A percentile compares a stretch with the other conserved stretches of the same genome.
These are phyloP conservation scores for Pseudococcus jackbeardsleyi DNA, from an alignment of 2,888 invertebrate genomes.

Conservation along the genomic window DNA sequence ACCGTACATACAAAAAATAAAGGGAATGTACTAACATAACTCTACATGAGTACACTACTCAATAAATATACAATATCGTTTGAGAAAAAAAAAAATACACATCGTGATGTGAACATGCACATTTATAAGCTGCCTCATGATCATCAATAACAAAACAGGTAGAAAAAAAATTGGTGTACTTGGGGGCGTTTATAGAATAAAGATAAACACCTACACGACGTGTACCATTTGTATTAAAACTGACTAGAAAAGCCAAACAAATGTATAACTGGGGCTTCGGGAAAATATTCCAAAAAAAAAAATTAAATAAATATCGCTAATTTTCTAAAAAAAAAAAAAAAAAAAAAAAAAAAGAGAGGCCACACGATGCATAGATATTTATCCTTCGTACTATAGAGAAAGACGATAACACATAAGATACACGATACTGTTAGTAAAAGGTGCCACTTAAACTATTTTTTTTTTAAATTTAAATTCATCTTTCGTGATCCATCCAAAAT, in stretches of 20 bases:
- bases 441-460: conserved; percentile 34
- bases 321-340: neutral
- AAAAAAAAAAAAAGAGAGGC: neutral
- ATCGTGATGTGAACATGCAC: conserved; percentile 30
- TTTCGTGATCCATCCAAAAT: conserved; percentile 7
- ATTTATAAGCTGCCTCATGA: neutral
- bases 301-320: neutral
- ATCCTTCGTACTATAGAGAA: conserved; percentile 4
- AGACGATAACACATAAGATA: conserved; percentile 33
- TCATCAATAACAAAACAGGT: neutral
- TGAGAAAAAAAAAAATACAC: neutral
- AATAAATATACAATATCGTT: conserved; percentile 43
- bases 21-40: conserved; percentile 48
- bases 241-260: conserved; percentile 45
- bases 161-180: conserved; percentile 38
- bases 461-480: neutral
- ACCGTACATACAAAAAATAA: neutral
- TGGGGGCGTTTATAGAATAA: neutral
- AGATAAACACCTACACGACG: conserved; percentile 15
- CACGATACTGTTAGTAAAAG: conserved; percentile 28
- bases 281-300: neutral
- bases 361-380: conserved; percentile 36
- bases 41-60: conserved; percentile 36
- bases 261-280: conserved; percentile 37
- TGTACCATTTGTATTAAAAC: conserved; percentile 19